Conservation (phyloP, 2,888 invertebrate species). For the Eulithis prunata region DNA sequence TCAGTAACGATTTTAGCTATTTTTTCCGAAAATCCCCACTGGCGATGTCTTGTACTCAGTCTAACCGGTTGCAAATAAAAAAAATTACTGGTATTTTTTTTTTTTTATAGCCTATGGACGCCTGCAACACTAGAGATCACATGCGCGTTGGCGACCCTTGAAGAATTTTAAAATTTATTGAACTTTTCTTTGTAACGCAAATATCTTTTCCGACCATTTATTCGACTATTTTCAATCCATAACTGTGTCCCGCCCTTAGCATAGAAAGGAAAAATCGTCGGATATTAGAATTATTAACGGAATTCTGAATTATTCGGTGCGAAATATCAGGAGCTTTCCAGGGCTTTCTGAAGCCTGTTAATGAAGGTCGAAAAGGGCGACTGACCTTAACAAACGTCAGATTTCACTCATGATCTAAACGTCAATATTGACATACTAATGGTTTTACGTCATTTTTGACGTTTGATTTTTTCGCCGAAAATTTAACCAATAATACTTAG, state of each 20-base stretch:
- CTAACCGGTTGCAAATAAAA: no score
- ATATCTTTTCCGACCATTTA: constrained; percentile 10
- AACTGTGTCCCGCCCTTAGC: neutral
- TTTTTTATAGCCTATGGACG: no score
- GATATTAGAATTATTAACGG: constrained; percentile 38
- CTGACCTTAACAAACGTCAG: constrained; percentile 21
- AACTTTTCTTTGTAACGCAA: no score
- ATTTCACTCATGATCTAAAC: constrained; percentile 8
- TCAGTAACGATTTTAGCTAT: no score
- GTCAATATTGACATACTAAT: constrained; percentile 1
- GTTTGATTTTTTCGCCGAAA: neutral
- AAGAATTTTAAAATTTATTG: no score
- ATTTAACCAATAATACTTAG: no score
- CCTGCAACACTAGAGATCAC: no score
- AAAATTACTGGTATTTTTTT: no score
- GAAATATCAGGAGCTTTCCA: constrained; percentile 7
- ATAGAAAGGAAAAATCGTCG: constrained; percentile 25
- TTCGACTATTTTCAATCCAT: neutral
- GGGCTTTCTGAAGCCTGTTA: constrained; percentile 13
- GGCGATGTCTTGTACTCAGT: no score
- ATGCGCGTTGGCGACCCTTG: no score
- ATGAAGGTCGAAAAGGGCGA: constrained; percentile 9
- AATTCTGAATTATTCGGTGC: constrained; percentile 15
- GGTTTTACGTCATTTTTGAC: neutral
- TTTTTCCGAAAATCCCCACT: no score